These are phyloP conservation scores for Octomys mimax DNA, from an alignment of 2,797 vertebrate genomes.

Conservation along the genomic window DNA sequence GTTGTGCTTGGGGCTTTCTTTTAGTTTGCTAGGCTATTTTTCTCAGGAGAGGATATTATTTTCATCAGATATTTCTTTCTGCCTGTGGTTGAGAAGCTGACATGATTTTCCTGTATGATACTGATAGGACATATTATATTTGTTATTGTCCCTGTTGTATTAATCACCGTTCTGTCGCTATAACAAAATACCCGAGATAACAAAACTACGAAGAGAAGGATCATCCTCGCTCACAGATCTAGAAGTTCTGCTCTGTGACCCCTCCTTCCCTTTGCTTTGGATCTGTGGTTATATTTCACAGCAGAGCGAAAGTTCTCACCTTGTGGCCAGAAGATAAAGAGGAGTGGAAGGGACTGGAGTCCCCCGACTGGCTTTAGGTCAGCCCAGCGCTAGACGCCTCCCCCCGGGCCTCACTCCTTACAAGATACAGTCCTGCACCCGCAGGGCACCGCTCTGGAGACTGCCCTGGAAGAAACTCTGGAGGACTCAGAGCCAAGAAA, in stretches of 20 bases:
- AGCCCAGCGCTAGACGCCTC: not conserved
- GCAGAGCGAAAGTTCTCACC: not conserved
- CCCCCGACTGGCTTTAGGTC: not conserved
- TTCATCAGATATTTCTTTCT: not conserved
- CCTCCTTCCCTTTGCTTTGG: not conserved
- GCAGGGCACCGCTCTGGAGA: no score
- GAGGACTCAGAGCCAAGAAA: not conserved
- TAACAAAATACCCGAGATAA: not conserved
- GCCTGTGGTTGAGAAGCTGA: not conserved
- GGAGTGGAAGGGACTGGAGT: not conserved
- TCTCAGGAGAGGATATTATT: not conserved
- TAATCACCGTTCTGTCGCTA: not conserved
- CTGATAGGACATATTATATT: not conserved
- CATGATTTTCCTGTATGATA: not conserved
- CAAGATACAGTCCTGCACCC: no score
- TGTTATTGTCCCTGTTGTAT: not conserved
- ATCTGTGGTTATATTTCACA: not conserved
- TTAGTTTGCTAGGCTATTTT: not conserved
- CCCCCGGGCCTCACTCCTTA: not conserved
- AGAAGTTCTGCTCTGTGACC: not conserved
- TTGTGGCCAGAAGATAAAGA: not conserved
- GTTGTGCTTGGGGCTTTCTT: not conserved
- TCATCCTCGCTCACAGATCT: not conserved
- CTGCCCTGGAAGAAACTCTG: not conserved
- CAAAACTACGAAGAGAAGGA: not conserved